Evolutionary conservation across 2,113 vertebrate genomes (phyloP).

Genomic region (Eudyptes chrysolophus): DNA sequence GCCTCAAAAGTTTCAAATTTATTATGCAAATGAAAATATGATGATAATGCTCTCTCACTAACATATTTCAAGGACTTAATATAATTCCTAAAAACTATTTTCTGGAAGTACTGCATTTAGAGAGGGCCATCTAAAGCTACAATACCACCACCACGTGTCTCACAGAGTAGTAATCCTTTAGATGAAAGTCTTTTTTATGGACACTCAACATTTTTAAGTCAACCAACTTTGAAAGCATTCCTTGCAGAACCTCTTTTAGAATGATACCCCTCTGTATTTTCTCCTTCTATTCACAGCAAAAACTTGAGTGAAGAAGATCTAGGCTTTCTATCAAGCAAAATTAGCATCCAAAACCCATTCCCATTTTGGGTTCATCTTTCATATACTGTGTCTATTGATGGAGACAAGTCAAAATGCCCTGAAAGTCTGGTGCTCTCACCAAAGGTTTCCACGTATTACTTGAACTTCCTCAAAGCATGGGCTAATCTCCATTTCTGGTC

Average conservation of each 20-base stretch:
- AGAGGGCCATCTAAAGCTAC: background rate
- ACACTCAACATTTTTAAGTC: background rate
- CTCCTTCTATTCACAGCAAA: background rate
- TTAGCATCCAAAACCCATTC: background rate
- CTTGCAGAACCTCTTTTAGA: background rate
- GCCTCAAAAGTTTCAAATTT: background rate
- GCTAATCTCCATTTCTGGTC: background rate
- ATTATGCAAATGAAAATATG: background rate
- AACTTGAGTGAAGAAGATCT: background rate
- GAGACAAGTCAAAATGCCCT: background rate
- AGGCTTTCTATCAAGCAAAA: background rate
- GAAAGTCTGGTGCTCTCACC: background rate
- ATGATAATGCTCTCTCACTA: background rate
- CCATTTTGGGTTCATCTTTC: background rate
- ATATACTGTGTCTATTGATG: accelerated
- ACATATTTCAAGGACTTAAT: background rate
- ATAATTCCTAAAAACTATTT: background rate
- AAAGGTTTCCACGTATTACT: background rate
- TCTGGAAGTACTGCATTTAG: background rate
- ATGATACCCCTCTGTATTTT: background rate
- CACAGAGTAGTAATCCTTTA: background rate
- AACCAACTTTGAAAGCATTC: background rate
- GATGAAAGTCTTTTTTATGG: background rate
- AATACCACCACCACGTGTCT: background rate
- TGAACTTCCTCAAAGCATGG: background rate